Base-by-base conservation (phyloP, 2,113 vertebrate species). In the Tyrannus savana region DNA sequence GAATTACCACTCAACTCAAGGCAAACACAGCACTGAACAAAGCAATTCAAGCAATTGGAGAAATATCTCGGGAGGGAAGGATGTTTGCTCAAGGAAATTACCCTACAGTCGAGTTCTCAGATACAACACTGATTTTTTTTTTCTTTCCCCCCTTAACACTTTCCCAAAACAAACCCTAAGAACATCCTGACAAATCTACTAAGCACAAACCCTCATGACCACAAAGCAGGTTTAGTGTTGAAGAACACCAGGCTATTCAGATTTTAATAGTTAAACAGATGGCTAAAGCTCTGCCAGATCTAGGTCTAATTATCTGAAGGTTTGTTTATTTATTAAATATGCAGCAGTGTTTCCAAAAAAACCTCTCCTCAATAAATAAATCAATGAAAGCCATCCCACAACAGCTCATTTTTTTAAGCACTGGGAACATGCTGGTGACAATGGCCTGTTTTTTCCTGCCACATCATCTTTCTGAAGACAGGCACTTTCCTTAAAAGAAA, bases 81-180 rank as follows among this genome's bases (percentile, higher is more conserved):
- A 64, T 88, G 64, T 71, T 93, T 95, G 83, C 83, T 93, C 56
- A 84, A 95, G 75, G 59, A 93, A 90, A 50, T 91, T 72, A 96
- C 47, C 80, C 73, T 46, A 46, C 52, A 90, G 66, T 19, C 1
- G 0, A 78, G 31, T 67, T 75, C 46, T 85, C 49, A 49, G 52
- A 81, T 55, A 37, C 75, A 88, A 44, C 39, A 35, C 14, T 28
- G 63, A 44, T 47, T 91, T 18, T 39, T 17, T 55, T 35, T 14
- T 19, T 5, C 39, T 42, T 42, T 42, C 41, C 4, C 19, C 47
- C 52, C 21, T 64, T 15, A 87, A 79, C 31, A 28, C 42, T 58
- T 83, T 30, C 30, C 52, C 78, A 52, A 86, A 94, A 46, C 27
- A 64, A 91, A 37, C 33, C 44, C 24, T 23, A 47, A 59, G 23